These are phyloP conservation scores for Pachymerium ferrugineum DNA, from an alignment of 2,888 invertebrate species.

Conservation along the genomic window DNA sequence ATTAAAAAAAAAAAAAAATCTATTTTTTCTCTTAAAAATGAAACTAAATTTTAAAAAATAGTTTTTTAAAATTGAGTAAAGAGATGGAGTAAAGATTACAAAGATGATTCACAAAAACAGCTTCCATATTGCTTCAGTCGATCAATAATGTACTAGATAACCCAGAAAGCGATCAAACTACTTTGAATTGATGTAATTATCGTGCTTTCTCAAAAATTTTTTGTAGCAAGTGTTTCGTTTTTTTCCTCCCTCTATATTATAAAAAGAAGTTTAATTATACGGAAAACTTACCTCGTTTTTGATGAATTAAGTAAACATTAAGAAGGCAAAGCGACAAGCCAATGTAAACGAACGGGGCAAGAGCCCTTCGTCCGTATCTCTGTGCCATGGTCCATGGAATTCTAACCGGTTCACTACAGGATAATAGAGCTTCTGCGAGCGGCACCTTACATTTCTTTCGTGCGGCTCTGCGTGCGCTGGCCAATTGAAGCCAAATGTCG, in stretches of 20 bases:
- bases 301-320: background rate
- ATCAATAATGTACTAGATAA: background rate
- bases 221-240: no score
- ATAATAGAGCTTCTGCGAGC: slow-evolving; percentile 5
- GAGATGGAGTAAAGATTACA: slow-evolving; percentile 9
- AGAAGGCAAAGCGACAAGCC: slow-evolving; percentile 8
- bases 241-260: no score
- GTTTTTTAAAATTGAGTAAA: background rate
- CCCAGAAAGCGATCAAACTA: background rate
- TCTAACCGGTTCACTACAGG: background rate
- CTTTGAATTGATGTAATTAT: background rate
- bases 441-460: slow-evolving; percentile 11
- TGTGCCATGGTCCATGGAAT: slow-evolving; percentile 16
- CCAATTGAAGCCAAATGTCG: background rate
- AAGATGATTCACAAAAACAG: slow-evolving; percentile 3
- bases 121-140: background rate
- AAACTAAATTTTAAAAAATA: no score
- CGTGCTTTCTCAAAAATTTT: no score
- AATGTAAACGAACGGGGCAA: slow-evolving; percentile 1
- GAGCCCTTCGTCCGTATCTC: background rate
- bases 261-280: no score
- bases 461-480: background rate
- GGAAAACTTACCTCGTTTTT: background rate
- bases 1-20: no score
- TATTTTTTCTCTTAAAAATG: no score